Evolutionary conservation across 2,888 invertebrate species (phyloP).

Genomic region (Cryptocephalus moraei): DNA sequence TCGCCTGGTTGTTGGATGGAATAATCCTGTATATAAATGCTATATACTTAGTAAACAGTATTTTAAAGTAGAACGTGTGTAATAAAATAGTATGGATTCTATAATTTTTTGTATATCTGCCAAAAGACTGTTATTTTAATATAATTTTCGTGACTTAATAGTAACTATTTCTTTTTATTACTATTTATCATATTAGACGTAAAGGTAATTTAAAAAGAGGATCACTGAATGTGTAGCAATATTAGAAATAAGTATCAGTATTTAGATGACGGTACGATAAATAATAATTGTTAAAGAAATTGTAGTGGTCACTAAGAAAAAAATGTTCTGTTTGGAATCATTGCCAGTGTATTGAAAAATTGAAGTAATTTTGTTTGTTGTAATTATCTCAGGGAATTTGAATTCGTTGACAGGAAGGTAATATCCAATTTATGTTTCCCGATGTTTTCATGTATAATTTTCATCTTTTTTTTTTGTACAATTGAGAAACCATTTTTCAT

Average conservation of each 20-base stretch:
- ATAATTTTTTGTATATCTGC: constrained; percentile 32
- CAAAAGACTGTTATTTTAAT: constrained; percentile 37
- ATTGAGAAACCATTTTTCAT: constrained; percentile 10
- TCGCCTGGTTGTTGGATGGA: not conserved
- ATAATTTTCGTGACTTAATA: constrained; percentile 10
- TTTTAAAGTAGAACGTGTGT: constrained; percentile 15
- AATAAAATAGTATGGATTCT: constrained; percentile 15
- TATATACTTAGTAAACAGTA: constrained; percentile 18
- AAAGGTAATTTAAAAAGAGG: not conserved
- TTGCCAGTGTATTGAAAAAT: too few relatives aligned
- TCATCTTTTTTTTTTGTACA: constrained; percentile 12
- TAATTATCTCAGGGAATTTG: constrained; percentile 29
- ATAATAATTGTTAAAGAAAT: constrained; percentile 18
- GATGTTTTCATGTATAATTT: not conserved
- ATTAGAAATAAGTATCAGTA: constrained; percentile 19
- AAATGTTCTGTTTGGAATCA: too few relatives aligned
- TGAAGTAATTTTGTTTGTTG: constrained; percentile 17
- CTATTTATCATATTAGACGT: not conserved
- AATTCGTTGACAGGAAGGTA: constrained; percentile 3
- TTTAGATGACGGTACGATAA: constrained; percentile 15
- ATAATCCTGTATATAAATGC: constrained; percentile 10
- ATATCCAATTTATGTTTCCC: not conserved
- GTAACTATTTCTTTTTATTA: constrained; percentile 3
- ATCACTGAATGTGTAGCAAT: constrained; percentile 24
- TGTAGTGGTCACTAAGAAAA: constrained; percentile 2